Conservation (phyloP, 2,888 invertebrate species). For the Heterodera filipjevi region DNA sequence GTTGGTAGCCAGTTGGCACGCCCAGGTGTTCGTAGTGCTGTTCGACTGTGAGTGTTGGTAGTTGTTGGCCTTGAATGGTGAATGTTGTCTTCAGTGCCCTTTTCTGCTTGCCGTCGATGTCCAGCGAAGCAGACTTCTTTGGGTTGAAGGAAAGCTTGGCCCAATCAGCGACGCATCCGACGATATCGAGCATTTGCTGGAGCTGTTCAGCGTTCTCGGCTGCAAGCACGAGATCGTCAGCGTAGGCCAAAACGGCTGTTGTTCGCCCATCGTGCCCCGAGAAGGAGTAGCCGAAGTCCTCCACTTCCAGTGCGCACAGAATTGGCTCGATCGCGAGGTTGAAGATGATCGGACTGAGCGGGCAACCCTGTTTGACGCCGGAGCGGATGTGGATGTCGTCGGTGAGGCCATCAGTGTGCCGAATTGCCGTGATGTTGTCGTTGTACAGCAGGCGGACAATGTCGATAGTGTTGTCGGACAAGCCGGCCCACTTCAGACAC, state of each 20-base stretch:
- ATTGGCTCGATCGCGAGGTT: slow-evolving; percentile 63
- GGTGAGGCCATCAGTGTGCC: slow-evolving; percentile 28
- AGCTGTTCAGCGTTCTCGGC: neutral
- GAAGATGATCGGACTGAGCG: slow-evolving; percentile 64
- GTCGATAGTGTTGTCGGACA: neutral
- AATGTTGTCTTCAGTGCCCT: neutral
- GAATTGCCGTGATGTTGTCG: slow-evolving; percentile 10
- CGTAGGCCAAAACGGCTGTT: slow-evolving; percentile 30
- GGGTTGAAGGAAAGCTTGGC: slow-evolving; percentile 40
- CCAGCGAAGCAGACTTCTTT: slow-evolving; percentile 35
- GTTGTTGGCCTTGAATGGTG: neutral
- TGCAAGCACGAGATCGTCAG: slow-evolving; percentile 37
- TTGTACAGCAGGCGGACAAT: slow-evolving; percentile 26
- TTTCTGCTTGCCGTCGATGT: neutral
- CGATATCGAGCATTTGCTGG: neutral
- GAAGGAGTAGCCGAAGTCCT: neutral
- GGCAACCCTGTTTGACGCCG: slow-evolving; percentile 65
- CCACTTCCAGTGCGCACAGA: neutral
- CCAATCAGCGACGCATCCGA: slow-evolving; percentile 16
- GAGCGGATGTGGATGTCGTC: slow-evolving; percentile 41
- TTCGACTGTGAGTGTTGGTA: neutral
- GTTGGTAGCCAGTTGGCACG: slow-evolving; percentile 27
- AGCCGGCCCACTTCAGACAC: slow-evolving; percentile 23
- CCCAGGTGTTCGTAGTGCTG: slow-evolving; percentile 33
- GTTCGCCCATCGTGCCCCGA: neutral